Base-by-base conservation (phyloP, 2,888 invertebrate genomes). In the Andrena marginata region DNA sequence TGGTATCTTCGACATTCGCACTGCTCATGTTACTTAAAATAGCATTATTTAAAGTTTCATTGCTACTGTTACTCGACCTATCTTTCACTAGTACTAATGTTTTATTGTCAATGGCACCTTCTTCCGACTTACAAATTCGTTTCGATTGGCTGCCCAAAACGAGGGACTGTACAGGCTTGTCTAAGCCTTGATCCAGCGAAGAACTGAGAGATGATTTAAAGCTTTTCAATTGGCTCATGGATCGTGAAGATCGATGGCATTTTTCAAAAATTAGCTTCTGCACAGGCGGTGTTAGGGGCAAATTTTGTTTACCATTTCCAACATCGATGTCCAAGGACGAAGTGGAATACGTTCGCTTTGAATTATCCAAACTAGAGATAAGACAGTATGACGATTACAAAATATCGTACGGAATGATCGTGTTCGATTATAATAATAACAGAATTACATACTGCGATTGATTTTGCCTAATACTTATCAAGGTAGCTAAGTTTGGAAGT, bases 401-500 rank as follows among this genome's bases (percentile, higher is more conserved):
- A 42, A 51, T 59, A 35, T 54, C 33, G 8, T 56, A 72, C 8
- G n/a, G 42, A 51, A 16, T 48, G 31, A 26, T 51, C 20, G 7
- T 13, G 29, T 65, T 74, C 20, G 31, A 48, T 59, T 42, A 8
- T 0, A 31, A 60, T 6, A 23, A 51, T 59, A 23, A 13, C 31
- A 16, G 42, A 62, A 56, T 74, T 65, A 82, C 88, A 76, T 87
- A 93, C 91, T 86, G 75, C 1, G 91, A 88, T 75, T 93, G 91
- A 89, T 89, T 92, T 56, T 93, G 92, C 81, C 93, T 94, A 63
- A 94, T 90, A 84, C 95, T 95, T 60, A 96, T 94, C 68, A 97
- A 93, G 33, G 95, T 95, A 85, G 96, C 95, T 8, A 98, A 94
- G 93, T 98, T 98, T 31, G 96, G 95, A 76, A 98, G 94, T 0